Evolutionary conservation across 2,888 invertebrate species (phyloP), one percentile per base, ranked within the genome.

Genomic region (Eugnorisma glareosa): DNA sequence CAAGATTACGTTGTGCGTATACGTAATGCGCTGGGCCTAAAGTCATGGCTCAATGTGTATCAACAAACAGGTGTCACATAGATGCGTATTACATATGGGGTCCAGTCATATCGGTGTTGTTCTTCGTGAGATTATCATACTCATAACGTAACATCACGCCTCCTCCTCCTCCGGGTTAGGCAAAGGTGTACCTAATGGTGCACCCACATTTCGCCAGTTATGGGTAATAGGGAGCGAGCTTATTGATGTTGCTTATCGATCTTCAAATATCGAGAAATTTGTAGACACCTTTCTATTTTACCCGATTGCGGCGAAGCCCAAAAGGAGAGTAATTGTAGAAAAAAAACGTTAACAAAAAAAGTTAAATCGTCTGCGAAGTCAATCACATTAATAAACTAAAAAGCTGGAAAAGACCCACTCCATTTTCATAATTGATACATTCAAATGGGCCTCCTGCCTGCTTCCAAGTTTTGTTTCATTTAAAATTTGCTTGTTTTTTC

Each of bases 1-100:
- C 77, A 80, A 77, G 75, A 81, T 88, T 86, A 86, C 86, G 83
- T 67, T 28, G 51, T 64, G 13, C 7, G 40, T 40, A 66, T 45
- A 76, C 77, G 82, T 83, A 82, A 83, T 75, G 48, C 43, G 35
- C 24, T 51, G 24, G 51, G 63, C 67, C n/a, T 85, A 63, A 71
- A 86, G 63, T 79, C 81, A 75, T 75, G 76, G 59, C 71, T 79
- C 79, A 70, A 74, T 73, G 40, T 69, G 73, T 77, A 75, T 78
- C 76, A 76, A 86, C 73, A 81, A 81, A 35, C 43, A 45, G 63
- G 35, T 64, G 63, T 63, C 63, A 64, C 67, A 76, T 79, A 68
- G 74, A 6, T 63, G 18, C 4, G 8, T 1, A 37, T 77, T 40
- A 83, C 18, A 21, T 35, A 57, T n/a, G 5, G 43, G 11, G 37